Base-by-base conservation (phyloP, 1,140 invertebrate species). In the Tetraneura akinire region DNA sequence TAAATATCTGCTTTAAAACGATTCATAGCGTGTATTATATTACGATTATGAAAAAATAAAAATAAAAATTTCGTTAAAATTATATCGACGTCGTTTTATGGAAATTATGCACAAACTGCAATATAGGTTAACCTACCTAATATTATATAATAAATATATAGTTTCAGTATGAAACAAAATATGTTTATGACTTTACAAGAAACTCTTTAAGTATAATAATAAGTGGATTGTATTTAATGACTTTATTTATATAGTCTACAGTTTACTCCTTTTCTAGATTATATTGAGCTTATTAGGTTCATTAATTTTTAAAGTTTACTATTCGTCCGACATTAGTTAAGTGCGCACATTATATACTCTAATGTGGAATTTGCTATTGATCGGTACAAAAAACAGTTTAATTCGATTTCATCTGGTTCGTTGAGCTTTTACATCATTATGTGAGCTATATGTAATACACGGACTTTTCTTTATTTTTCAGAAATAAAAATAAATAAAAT, bases 271-370 rank as follows among this genome's bases (percentile, higher is more conserved):
- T 70, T 49, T 70, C 18, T 70, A 42, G 45, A 9, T 70, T 14
- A 8, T 45, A 26, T 11, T 3, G 18, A 18, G 23, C 14, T 3
- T 10, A n/a, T 26, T 26, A 14, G 66, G 66, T 49, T 70, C 66
- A 70, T 70, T 70, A 49, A 70, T 49, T 47, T 70, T 70, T 70
- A 70, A 70, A 45, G 66, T 70, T 70, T 70, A 26, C 45, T 70
- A 49, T 70, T 70, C 42, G 21, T 23, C 23, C 66, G 8, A 49
- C 45, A 29, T 49, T 49, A 70, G 66, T 49, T 70, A 70, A 70
- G 66, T 70, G 45, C 66, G 45, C 66, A 26, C 66, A 70, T 26
- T 68, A 68, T 68, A 68, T 68, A 26, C 13, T 47, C 21, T 70
- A 70, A 70, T 70, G 66, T 70, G 14, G 18, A 70, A 29, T 70